phyloP scores from a whole-genome alignment of 2,888 invertebrate species.

The Thumatha senex region DNA sequence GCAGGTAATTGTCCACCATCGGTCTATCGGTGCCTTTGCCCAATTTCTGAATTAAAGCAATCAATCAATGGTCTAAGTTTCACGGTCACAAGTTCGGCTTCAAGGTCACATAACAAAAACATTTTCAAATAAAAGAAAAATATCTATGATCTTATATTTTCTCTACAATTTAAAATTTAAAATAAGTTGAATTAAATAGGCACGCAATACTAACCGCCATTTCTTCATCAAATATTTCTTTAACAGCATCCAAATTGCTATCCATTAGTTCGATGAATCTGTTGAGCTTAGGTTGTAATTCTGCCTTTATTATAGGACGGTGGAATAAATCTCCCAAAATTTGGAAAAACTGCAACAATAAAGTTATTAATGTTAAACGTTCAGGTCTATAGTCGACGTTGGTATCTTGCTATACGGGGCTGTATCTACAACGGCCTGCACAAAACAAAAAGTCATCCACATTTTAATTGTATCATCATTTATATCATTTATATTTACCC shows the following conservation, averaged over 20 bases:
- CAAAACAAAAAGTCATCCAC: too few species aligned
- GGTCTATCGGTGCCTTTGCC: slow-evolving; percentile 72
- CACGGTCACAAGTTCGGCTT: too few species aligned
- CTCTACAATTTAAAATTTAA: not conserved
- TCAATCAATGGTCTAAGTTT: not conserved
- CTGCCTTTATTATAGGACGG: slow-evolving; percentile 88
- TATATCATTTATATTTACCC: too few species aligned
- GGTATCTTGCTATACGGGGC: too few species aligned
- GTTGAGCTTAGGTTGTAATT: slow-evolving; percentile 87
- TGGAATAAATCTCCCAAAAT: slow-evolving; percentile 89
- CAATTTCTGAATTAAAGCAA: slow-evolving; percentile 53
- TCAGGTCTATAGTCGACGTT: too few species aligned
- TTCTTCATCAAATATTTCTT: slow-evolving; percentile 85
- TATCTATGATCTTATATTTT: too few species aligned
- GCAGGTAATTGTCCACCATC: slow-evolving; percentile 86
- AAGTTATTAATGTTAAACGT: not conserved
- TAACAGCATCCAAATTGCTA: slow-evolving; percentile 85
- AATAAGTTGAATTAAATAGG: not conserved
- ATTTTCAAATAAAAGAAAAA: too few species aligned
- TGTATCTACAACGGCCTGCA: too few species aligned
- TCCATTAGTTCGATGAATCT: slow-evolving; percentile 86
- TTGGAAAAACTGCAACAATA: slow-evolving; percentile 83
- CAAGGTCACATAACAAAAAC: too few species aligned
- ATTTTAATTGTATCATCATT: too few species aligned
- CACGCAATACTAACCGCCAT: slow-evolving; percentile 58